Conservation (phyloP, 2,888 invertebrate species). For the Volucella inanis region DNA sequence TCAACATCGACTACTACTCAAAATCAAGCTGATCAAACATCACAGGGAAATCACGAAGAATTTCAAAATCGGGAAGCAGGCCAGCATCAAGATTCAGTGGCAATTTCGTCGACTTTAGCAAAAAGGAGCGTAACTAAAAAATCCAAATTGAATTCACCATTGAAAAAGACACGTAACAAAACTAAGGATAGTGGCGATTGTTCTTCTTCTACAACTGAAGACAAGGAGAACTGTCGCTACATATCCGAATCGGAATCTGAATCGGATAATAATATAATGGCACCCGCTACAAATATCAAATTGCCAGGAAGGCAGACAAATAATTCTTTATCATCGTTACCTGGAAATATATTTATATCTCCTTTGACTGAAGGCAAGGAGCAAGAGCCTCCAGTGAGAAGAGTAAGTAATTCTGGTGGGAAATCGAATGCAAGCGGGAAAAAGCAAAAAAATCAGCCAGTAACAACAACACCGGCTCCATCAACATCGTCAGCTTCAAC, state of each 20-base stretch:
- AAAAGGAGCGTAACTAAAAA: conserved; percentile 52
- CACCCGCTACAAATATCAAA: conserved; percentile 82
- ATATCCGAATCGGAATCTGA: conserved; percentile 68
- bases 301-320: conserved; percentile 91
- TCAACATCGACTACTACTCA: conserved; percentile 54
- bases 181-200: conserved; percentile 61
- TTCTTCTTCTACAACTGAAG: conserved; percentile 69
- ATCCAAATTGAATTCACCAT: conserved; percentile 37
- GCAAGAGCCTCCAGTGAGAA: conserved; percentile 45
- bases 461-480: conserved; percentile 24
- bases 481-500: conserved; percentile 56
- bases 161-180: conserved; percentile 34
- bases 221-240: conserved; percentile 69
- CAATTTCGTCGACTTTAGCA: neutral
- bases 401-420: conserved; percentile 54
- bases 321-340: conserved; percentile 92
- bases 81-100: conserved; percentile 17
- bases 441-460: conserved; percentile 65
- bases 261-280: conserved; percentile 78
- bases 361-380: conserved; percentile 74
- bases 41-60: conserved; percentile 77
- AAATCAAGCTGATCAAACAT: conserved; percentile 71
- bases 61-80: conserved; percentile 21
- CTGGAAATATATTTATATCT: conserved; percentile 91
- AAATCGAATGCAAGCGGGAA: conserved; percentile 48